phyloP scores from a whole-genome alignment of 2,888 invertebrate genomes.

The Noctua pronuba region DNA sequence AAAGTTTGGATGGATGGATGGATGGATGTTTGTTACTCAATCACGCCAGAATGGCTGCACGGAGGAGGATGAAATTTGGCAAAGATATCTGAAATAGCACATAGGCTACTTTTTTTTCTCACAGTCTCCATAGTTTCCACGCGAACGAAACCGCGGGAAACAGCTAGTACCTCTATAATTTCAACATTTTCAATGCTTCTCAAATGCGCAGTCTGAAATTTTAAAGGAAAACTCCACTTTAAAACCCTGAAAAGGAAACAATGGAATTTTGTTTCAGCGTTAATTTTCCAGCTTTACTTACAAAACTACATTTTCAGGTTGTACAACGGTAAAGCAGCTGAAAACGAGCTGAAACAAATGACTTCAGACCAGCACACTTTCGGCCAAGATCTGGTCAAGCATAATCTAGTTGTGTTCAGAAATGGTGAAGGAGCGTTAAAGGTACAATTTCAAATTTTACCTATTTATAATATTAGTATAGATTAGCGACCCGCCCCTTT shows the following conservation, averaged over 20 bases:
- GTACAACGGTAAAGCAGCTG: conserved; percentile 98
- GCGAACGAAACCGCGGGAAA: too few species aligned
- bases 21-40: too few species aligned
- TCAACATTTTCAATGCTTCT: neutral
- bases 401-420: conserved; percentile 98
- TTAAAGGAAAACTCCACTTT: neutral
- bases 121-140: neutral
- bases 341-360: conserved; percentile 96
- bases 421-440: conserved; percentile 98
- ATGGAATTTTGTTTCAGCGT: neutral
- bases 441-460: too few species aligned
- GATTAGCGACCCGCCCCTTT: neutral
- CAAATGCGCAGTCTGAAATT: neutral
- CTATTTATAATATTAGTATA: too few species aligned
- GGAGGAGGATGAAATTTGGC: too few species aligned
- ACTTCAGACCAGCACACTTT: conserved; percentile 94
- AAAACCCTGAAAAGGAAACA: neutral
- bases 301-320: conserved; percentile 87
- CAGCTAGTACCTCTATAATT: neutral
- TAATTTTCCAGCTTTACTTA: neutral
- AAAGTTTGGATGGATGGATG: too few species aligned
- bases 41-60: too few species aligned
- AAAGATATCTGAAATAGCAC: too few species aligned
- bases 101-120: too few species aligned
- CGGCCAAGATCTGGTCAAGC: conserved; percentile 97